Evolutionary conservation across 2,797 vertebrate genomes (phyloP), one percentile per base, ranked within the genome.

Genomic region (Urosaurus nigricauda): DNA sequence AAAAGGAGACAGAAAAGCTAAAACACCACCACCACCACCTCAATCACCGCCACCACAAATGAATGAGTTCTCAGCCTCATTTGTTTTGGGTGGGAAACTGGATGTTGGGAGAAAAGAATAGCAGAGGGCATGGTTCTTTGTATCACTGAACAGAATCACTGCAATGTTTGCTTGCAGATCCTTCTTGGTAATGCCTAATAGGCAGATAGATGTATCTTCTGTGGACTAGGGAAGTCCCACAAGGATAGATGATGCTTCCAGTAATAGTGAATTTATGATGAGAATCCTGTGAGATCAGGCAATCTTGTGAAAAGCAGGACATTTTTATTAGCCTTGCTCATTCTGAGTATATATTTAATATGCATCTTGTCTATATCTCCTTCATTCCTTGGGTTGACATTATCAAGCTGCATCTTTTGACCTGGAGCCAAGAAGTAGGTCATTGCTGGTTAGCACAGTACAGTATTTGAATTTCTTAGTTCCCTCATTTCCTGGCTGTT

Each of bases 381-480:
- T 85, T 75, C 83, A 75, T 73, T 35, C 24, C 35, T 51, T 60
- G 53, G 53, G n/a, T 40, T 40, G 71, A 75, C 35, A 60, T 74
- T 58, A 58, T 85, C 53, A 85, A 84, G 74, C 32, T 5, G 14
- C 53, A 60, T 74, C 26, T 85, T 16, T 13, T 85, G 37, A 75
- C 19, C 26, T 84, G 32, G 58, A 90, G 3, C 24, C 2, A n/a
- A 83, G 16, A 56, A 86, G 85, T 75, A 68, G 68, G 58, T 63
- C 32, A 17, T 70, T 87, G 53, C 14, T 73, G 70, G 51, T 51
- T 75, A 16, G 40, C 60, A 56, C 40, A 7, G 24, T 51, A 56
- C 40, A 7, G 24, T 51, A 3, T 65, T 58, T 84, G 74, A 87
- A 90, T 93, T 87, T 84, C 7, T 91, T 88, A 88, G 3, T 7